Base-by-base conservation (phyloP, 2,888 invertebrate genomes). In the Pristionchus arcanus region DNA sequence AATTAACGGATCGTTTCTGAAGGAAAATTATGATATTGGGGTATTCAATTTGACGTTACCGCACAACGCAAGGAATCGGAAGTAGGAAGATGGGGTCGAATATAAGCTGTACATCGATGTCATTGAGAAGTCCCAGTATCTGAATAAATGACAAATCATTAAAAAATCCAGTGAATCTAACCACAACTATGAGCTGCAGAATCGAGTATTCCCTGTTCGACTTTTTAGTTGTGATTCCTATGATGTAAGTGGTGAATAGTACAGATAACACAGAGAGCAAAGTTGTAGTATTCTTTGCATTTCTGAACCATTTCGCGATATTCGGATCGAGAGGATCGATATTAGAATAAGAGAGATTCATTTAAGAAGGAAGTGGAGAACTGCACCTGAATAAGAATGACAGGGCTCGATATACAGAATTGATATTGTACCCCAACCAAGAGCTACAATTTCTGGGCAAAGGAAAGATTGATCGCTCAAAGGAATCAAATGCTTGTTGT, bases 1-100 rank as follows among this genome's bases (percentile, higher is more conserved):
- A 77, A 77, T 37, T 16, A 77, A 21, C 42, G 77, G 37, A 77
- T 77, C 42, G 25, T 77, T 77, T 42, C 77, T 77, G 77, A 21
- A 42, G 34, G 0, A 4, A 31, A 77, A 25, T 21, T 13, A 25
- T 42, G 37, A 25, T 25, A 2, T 9, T 13, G 1, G 42, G 9
- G 9, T 5, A 25, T 4, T 0, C 15, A 42, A 37, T 25, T 25
- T 77, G 9, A 49, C 9, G 3, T 31, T 25, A 77, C 77, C 77
- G 19, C 9, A 42, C 11, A 25, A 42, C 42, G 25, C 77, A 77
- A 25, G 77, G 77, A 77, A 77, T 28, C 2, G 77, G 77, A 11
- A 77, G 42, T 1, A 25, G 77, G 25, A 77, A 42, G 25, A 77
- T 37, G 11, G 77, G 77, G 25, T 77, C 77, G 42, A 77, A 77